phyloP scores from a whole-genome alignment of 2,888 invertebrate species.

The Caenorhabditis sp. region DNA sequence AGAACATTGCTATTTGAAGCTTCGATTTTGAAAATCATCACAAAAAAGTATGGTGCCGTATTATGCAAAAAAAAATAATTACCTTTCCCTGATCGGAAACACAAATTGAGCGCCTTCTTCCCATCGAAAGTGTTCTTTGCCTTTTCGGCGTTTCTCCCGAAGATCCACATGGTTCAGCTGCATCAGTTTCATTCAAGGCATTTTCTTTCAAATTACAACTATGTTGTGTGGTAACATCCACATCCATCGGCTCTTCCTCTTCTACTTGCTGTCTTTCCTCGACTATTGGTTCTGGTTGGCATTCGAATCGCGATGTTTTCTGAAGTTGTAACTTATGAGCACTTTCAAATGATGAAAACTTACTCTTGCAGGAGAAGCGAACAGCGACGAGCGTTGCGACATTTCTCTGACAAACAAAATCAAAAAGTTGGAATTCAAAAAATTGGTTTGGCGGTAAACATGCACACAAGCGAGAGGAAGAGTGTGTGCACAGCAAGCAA shows the following conservation, averaged over 20 bases:
- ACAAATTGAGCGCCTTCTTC: neutral
- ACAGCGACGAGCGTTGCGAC: neutral
- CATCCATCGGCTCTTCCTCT: neutral
- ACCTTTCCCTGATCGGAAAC: neutral
- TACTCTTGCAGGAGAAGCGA: neutral
- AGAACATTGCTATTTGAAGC: too few relatives aligned
- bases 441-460: too few relatives aligned
- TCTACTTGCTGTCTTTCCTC: neutral
- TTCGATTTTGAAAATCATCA: too few relatives aligned
- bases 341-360: neutral
- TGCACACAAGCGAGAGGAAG: too few relatives aligned
- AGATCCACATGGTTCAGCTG: neutral
- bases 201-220: too few relatives aligned
- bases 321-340: neutral
- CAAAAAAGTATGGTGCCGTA: too few relatives aligned
- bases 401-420: neutral
- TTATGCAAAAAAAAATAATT: too few relatives aligned
- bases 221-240: neutral
- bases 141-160: neutral
- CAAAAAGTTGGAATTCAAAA: too few relatives aligned
- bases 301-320: neutral
- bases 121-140: neutral
- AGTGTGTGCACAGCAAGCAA: too few relatives aligned
- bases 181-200: too few relatives aligned
- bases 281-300: neutral